phyloP scores from a whole-genome alignment of 2,113 vertebrate species.

The Falco punctatus region DNA sequence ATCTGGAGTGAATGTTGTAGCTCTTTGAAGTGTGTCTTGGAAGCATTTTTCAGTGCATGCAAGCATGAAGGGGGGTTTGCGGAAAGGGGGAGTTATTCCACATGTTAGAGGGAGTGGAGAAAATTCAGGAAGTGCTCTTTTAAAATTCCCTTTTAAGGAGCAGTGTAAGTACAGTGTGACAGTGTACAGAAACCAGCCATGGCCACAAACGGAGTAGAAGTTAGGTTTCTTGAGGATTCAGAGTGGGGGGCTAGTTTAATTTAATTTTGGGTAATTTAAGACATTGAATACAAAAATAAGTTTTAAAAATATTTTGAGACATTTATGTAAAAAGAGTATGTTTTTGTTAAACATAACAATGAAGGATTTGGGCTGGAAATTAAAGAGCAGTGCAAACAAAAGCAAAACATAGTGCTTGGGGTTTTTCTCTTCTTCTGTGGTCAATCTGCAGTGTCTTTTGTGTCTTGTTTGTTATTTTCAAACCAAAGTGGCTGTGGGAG shows the following conservation, averaged over 20 bases:
- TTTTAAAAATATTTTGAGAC: constrained; percentile 62
- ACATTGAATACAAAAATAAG: constrained; percentile 39
- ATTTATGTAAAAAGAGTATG: constrained; percentile 25
- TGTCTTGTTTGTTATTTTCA: constrained; percentile 41
- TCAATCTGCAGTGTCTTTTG: constrained; percentile 56
- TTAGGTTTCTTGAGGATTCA: constrained; percentile 12
- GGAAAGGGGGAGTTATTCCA: background rate
- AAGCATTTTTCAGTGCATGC: background rate
- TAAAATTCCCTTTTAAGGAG: constrained; percentile 9
- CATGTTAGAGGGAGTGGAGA: background rate
- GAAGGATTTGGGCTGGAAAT: constrained; percentile 45
- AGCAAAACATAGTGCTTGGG: constrained; percentile 46
- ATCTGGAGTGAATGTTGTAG: background rate
- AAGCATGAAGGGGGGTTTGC: background rate
- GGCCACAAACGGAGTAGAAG: background rate
- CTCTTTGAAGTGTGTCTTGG: background rate
- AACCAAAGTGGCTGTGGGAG: background rate
- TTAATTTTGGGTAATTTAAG: constrained; percentile 36
- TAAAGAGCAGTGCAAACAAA: constrained; percentile 48
- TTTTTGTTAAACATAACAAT: constrained; percentile 52
- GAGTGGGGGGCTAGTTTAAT: background rate
- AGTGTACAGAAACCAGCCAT: background rate
- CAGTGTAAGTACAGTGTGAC: accelerated
- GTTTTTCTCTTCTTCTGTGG: constrained; percentile 62
- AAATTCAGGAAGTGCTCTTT: background rate